A percentile compares a stretch with the other conserved stretches of the same genome.
Conservation (phyloP, 2,113 vertebrate genomes). For the Rallus limicola region DNA sequence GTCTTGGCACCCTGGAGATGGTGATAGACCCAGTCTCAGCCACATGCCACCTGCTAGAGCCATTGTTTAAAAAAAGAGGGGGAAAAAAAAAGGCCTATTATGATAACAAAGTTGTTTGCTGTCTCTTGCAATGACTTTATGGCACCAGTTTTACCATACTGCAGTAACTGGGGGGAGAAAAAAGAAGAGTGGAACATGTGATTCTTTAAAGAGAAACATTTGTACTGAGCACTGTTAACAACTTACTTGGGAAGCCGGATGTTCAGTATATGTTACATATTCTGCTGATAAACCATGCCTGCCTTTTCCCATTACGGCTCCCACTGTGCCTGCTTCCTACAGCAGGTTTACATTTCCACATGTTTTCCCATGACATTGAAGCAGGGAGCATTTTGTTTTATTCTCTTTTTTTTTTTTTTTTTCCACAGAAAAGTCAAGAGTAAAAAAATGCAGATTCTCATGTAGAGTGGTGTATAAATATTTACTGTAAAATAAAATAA, state of each 20-base stretch:
- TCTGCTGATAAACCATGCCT: constrained; percentile 30
- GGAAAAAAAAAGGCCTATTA: constrained; percentile 77
- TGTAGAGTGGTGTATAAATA: constrained; percentile 1
- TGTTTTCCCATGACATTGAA: constrained; percentile 41
- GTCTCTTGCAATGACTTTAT: constrained; percentile 82
- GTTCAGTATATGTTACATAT: constrained; percentile 19
- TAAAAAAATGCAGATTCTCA: not conserved
- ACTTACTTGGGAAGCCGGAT: constrained; percentile 41
- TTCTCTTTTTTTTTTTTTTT: not conserved
- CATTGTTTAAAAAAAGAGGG: constrained; percentile 79
- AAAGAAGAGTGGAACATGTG: constrained; percentile 64
- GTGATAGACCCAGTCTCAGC: constrained; percentile 68
- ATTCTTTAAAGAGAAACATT: constrained; percentile 67
- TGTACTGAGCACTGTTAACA: constrained; percentile 31
- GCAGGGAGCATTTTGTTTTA: not conserved
- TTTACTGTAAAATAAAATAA: constrained; percentile 38
- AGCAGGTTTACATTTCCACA: constrained; percentile 26
- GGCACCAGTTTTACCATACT: constrained; percentile 71
- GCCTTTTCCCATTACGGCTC: constrained; percentile 26
- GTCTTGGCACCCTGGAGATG: constrained; percentile 82
- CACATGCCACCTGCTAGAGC: constrained; percentile 92
- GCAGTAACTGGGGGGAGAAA: not conserved
- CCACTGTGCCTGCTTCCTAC: constrained; percentile 15
- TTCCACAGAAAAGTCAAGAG: not conserved
- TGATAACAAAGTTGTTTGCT: constrained; percentile 87